A percentile compares a stretch with the other conserved stretches of the same genome.
Evolutionary conservation across 2,888 invertebrate genomes (phyloP).

Genomic region (Drosophila fungiperda): DNA sequence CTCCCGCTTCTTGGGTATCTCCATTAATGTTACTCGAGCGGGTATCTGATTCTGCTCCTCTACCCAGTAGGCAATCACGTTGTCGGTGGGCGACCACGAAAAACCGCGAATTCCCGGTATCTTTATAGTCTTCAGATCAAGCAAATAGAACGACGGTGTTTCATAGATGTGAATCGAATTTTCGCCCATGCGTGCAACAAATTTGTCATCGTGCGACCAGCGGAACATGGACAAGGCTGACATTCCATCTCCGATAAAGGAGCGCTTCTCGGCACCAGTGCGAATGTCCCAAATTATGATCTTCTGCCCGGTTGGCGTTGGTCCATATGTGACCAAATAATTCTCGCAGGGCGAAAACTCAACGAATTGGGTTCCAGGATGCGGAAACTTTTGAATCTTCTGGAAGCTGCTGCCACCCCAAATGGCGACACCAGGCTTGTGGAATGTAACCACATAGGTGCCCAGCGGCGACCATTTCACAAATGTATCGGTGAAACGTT

Average conservation of each 20-base stretch:
- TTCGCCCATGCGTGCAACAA: slow-evolving; percentile 94
- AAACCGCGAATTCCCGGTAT: slow-evolving; percentile 96
- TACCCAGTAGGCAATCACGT: slow-evolving; percentile 98
- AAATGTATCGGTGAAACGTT: slow-evolving; percentile 97
- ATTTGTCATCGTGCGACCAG: slow-evolving; percentile 98
- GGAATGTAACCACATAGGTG: slow-evolving; percentile 98
- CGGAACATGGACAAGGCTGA: slow-evolving; percentile 97
- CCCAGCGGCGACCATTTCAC: slow-evolving; percentile 99
- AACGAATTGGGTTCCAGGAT: slow-evolving; percentile 95
- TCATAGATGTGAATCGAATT: slow-evolving; percentile 97
- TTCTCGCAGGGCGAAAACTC: slow-evolving; percentile 99
- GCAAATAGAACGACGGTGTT: slow-evolving; percentile 96
- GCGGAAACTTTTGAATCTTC: slow-evolving; percentile 96
- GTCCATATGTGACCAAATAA: slow-evolving; percentile 97
- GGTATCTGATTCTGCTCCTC: slow-evolving; percentile 99
- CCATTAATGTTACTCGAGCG: slow-evolving; percentile 96
- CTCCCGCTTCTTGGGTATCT: slow-evolving; percentile 95
- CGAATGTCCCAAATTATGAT: slow-evolving; percentile 98
- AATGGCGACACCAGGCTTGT: slow-evolving; percentile 96
- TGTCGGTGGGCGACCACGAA: slow-evolving; percentile 99
- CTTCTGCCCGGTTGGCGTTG: slow-evolving; percentile 91
- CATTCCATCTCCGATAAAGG: slow-evolving; percentile 94
- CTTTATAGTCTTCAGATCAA: slow-evolving; percentile 98
- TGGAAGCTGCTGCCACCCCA: slow-evolving; percentile 98
- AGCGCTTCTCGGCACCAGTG: slow-evolving; percentile 96